Evolutionary conservation across 1,140 invertebrate species (phyloP).

Genomic region (Zaprionus inermis): DNA sequence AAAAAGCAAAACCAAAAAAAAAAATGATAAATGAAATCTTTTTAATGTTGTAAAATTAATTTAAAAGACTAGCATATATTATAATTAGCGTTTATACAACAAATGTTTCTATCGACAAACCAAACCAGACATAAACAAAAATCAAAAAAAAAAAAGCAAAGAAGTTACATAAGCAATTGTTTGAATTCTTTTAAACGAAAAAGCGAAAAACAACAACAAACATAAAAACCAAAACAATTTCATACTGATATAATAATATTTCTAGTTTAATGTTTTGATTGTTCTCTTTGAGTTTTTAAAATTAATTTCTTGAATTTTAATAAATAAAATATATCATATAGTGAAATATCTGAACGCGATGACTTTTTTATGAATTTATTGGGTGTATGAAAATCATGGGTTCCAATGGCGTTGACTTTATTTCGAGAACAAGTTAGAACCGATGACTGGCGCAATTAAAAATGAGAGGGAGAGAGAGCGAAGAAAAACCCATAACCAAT

Average conservation of each 20-base stretch:
- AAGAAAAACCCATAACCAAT: constrained; percentile 16
- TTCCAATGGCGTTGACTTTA: neutral
- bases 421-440: neutral
- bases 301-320: constrained; percentile 81
- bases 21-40: constrained; percentile 23
- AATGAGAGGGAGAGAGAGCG: neutral
- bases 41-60: constrained; percentile 67
- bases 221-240: constrained; percentile 43
- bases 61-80: constrained; percentile 45
- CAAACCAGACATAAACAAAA: constrained; percentile 28
- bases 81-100: constrained; percentile 69
- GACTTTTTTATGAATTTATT: neutral
- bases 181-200: constrained; percentile 71
- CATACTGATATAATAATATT: constrained; percentile 61
- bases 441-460: neutral
- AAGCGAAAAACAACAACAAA: constrained; percentile 39
- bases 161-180: constrained; percentile 74
- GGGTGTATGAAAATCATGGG: neutral
- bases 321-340: constrained; percentile 57
- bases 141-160: constrained; percentile 32
- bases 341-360: neutral
- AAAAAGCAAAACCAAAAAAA: constrained; percentile 37
- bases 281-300: constrained; percentile 70
- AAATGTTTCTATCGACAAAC: constrained; percentile 67
- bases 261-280: constrained; percentile 81